Conservation (phyloP, 2,797 vertebrate species). For the Spinus olivaceus region DNA sequence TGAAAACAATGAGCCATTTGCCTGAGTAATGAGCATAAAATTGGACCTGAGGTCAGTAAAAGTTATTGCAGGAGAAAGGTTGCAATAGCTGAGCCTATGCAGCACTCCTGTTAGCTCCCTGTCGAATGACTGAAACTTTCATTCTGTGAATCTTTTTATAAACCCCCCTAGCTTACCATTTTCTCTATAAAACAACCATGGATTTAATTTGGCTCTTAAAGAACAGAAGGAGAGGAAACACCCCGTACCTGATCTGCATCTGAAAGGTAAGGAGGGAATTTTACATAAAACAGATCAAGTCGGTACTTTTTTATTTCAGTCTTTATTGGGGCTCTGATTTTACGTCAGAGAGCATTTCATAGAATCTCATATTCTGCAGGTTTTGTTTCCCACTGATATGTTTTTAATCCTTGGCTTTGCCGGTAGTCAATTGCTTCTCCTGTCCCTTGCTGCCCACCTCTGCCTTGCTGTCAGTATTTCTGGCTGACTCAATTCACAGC, state of each 20-base stretch:
- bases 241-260: background rate
- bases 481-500: constrained; percentile 41
- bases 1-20: constrained; percentile 32
- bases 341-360: background rate
- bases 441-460: constrained; percentile 20
- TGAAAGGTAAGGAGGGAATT: constrained; percentile 35
- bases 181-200: constrained; percentile 23
- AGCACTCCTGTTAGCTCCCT: background rate
- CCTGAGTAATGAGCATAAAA: constrained; percentile 49
- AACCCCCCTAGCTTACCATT: background rate
- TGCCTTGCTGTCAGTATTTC: constrained; percentile 51
- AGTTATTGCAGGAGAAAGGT: constrained; percentile 18
- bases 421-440: background rate
- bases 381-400: background rate
- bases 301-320: constrained; percentile 12
- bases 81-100: background rate
- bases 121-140: constrained; percentile 2
- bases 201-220: constrained; percentile 46
- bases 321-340: constrained; percentile 26
- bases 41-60: constrained; percentile 23
- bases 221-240: constrained; percentile 47
- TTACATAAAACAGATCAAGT: constrained; percentile 8
- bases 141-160: constrained; percentile 32
- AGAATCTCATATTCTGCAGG: background rate
- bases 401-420: background rate